Evolutionary conservation across 2,113 vertebrate genomes (phyloP).

Genomic region (Microcebus murinus): DNA sequence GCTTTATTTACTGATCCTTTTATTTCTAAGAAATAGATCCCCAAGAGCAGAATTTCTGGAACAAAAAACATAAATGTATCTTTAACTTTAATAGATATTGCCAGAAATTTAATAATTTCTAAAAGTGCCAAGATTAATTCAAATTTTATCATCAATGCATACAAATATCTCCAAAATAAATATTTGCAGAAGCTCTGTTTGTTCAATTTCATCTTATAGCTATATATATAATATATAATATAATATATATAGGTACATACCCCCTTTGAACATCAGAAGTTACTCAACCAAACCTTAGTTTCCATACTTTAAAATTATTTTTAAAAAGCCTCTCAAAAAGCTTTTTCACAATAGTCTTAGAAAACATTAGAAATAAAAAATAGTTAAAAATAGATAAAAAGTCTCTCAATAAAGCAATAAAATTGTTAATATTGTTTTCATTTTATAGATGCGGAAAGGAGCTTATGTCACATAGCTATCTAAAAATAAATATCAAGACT

Average conservation of each 20-base stretch:
- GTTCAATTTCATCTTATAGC: background rate
- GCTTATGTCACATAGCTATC: background rate
- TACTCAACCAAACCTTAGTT: constrained; percentile 1
- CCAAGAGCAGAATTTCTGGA: constrained; percentile 11
- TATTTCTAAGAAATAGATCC: background rate
- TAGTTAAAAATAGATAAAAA: background rate
- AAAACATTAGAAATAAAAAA: too few species aligned
- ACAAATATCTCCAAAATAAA: background rate
- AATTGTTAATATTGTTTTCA: background rate
- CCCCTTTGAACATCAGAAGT: background rate
- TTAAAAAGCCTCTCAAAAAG: background rate
- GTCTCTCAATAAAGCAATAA: background rate
- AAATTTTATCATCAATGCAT: background rate
- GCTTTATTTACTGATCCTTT: background rate
- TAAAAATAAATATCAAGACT: background rate
- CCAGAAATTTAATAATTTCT: background rate
- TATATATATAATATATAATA: background rate
- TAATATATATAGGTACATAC: too few species aligned
- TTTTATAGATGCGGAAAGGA: background rate
- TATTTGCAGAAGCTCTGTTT: background rate
- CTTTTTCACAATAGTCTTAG: too few species aligned
- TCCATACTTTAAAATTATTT: constrained; percentile 9
- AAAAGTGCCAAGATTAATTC: background rate
- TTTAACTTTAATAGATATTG: background rate
- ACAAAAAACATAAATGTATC: background rate